Percentiles rank a stretch among this genome's conserved stretches.
Conservation (phyloP, 2,113 vertebrate genomes). For the Petroica traversi region DNA sequence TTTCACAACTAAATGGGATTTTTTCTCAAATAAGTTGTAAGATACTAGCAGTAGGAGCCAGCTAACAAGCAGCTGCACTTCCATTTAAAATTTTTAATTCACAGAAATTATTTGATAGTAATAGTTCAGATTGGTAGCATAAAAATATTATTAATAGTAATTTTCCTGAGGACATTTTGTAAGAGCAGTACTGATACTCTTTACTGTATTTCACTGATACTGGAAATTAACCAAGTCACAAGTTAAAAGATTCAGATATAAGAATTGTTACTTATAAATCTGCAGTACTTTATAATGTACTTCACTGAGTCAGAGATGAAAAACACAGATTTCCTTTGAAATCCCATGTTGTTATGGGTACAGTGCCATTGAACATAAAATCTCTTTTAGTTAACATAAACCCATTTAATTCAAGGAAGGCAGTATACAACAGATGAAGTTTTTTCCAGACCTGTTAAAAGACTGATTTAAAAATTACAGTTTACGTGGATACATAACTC, state of each 20-base stretch:
- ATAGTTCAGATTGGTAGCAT: not conserved
- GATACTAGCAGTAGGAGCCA: not conserved
- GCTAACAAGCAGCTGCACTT: not conserved
- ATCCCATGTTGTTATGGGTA: not conserved
- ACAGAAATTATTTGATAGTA: not conserved
- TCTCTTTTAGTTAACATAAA: not conserved
- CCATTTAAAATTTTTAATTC: not conserved
- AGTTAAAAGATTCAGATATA: not conserved
- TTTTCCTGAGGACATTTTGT: not conserved
- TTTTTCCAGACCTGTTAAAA: not conserved
- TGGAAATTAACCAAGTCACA: not conserved
- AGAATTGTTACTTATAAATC: not conserved
- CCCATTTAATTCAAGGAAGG: not conserved
- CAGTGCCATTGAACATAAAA: not conserved
- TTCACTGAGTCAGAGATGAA: not conserved
- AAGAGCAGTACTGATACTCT: not conserved
- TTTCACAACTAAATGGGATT: not conserved
- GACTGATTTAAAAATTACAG: not conserved
- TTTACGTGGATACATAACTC: not conserved
- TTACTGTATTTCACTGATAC: not conserved
- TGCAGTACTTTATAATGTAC: not conserved
- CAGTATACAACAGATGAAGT: not conserved
- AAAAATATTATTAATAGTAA: not conserved
- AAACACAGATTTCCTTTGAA: not conserved
- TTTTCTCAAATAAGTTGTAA: not conserved